Conservation (phyloP, 2,797 vertebrate genomes). For the Hirundo rustica region DNA sequence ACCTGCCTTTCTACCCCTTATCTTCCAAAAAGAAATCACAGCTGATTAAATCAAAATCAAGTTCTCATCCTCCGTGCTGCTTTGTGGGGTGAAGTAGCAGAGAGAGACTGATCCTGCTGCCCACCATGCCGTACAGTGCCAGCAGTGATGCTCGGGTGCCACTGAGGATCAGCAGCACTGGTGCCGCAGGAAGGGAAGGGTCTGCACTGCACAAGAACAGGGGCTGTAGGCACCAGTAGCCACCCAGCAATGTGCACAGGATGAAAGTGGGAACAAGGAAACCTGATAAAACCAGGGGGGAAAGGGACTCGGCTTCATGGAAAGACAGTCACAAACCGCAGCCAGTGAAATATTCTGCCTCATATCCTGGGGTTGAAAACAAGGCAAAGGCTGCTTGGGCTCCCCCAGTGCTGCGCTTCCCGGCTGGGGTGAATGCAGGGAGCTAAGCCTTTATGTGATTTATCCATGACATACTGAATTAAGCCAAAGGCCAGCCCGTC, state of each 20-base stretch:
- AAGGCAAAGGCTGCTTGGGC: neutral
- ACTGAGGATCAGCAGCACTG: neutral
- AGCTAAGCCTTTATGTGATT: neutral
- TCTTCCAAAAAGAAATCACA: neutral
- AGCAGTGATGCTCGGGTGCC: neutral
- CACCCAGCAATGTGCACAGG: neutral
- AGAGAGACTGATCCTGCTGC: neutral
- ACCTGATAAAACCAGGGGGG: neutral
- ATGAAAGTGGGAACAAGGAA: neutral
- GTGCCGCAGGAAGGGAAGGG: neutral
- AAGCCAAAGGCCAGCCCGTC: neutral
- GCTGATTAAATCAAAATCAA: neutral
- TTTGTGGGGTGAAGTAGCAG: neutral
- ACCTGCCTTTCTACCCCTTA: neutral
- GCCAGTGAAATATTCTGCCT: neutral
- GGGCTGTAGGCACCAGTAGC: neutral
- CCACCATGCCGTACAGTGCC: accelerated
- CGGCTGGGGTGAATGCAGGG: accelerated
- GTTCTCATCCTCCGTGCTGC: neutral
- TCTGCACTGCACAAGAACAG: neutral
- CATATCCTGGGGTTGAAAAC: neutral
- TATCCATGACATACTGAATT: constrained; percentile 14
- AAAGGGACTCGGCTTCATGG: neutral
- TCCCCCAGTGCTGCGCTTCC: neutral
- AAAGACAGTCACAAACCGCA: neutral